Percentiles rank a stretch among this genome's conserved stretches.
Evolutionary conservation across 2,888 invertebrate genomes (phyloP).

Genomic region (Seira sanloemensis): DNA sequence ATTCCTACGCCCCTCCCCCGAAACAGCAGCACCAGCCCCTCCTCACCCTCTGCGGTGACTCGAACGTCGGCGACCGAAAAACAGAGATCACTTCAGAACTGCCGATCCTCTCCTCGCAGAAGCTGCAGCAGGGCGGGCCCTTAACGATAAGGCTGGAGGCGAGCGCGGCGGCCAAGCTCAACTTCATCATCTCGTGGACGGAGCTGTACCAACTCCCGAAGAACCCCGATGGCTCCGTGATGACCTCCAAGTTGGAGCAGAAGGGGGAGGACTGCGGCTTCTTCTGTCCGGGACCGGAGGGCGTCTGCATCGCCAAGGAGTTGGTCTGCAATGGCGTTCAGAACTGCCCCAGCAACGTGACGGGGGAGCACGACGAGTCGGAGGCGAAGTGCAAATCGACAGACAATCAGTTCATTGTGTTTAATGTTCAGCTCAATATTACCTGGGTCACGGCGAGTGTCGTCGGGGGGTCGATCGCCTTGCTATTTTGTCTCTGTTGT

Average conservation of each 20-base stretch:
- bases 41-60: constrained; percentile 88
- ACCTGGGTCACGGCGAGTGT: constrained; percentile 72
- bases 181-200: constrained; percentile 93
- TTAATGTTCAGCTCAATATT: constrained; percentile 72
- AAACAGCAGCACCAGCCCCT: constrained; percentile 80
- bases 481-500: constrained; percentile 70
- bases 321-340: constrained; percentile 91
- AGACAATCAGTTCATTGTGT: constrained; percentile 71
- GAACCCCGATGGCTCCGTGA: constrained; percentile 87
- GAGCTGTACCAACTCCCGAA: constrained; percentile 88
- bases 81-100: constrained; percentile 82
- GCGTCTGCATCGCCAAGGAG: constrained; percentile 88
- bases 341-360: constrained; percentile 82
- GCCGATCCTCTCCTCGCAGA: constrained; percentile 87
- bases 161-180: constrained; percentile 84
- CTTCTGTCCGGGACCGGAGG: constrained; percentile 87
- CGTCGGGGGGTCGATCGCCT: constrained; percentile 68
- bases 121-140: constrained; percentile 78
- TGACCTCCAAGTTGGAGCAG: constrained; percentile 82
- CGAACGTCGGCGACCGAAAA: constrained; percentile 78
- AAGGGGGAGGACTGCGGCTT: constrained; percentile 84
- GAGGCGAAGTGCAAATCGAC: constrained; percentile 70
- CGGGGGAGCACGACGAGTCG: constrained; percentile 71
- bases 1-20: constrained; percentile 34
- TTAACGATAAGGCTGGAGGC: constrained; percentile 70